phyloP scores from a whole-genome alignment of 2,113 vertebrate genomes.

The Geococcyx californianus region DNA sequence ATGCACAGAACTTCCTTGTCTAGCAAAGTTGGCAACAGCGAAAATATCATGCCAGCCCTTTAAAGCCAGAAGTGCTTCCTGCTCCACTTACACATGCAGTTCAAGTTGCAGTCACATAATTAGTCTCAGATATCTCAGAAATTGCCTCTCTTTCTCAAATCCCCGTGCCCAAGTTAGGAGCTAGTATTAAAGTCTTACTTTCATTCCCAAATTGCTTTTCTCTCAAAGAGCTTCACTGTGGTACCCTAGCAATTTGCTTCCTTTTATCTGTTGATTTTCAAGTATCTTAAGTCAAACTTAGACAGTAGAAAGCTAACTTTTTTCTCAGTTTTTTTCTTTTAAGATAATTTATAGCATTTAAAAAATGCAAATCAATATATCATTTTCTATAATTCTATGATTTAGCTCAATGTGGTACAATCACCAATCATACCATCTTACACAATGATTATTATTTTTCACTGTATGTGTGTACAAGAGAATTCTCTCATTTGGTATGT shows the following conservation, averaged over 20 bases:
- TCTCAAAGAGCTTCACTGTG: slow-evolving; percentile 5
- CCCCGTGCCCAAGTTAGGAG: slow-evolving; percentile 18
- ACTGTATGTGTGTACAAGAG: rapidly evolving
- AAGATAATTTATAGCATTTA: not conserved
- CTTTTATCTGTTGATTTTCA: slow-evolving; percentile 37
- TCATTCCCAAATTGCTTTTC: slow-evolving; percentile 25
- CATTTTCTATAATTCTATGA: not conserved
- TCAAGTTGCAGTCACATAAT: slow-evolving; percentile 34
- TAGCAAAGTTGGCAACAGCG: not conserved
- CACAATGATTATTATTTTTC: not conserved
- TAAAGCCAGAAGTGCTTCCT: not conserved
- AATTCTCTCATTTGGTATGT: not conserved
- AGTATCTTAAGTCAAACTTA: slow-evolving; percentile 19
- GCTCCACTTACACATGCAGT: slow-evolving; percentile 25
- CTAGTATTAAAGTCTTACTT: slow-evolving; percentile 45
- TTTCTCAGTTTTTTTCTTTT: not conserved
- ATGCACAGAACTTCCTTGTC: not conserved
- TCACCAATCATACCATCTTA: not conserved
- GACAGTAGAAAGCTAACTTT: not conserved
- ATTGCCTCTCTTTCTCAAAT: not conserved
- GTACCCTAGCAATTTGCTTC: slow-evolving; percentile 21
- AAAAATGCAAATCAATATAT: not conserved
- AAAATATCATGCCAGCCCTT: slow-evolving; percentile 15
- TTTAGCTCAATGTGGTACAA: not conserved
- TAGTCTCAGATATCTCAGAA: slow-evolving; percentile 15